Conservation (phyloP, 1,140 invertebrate genomes). For the Rhizoglyphus robini region DNA sequence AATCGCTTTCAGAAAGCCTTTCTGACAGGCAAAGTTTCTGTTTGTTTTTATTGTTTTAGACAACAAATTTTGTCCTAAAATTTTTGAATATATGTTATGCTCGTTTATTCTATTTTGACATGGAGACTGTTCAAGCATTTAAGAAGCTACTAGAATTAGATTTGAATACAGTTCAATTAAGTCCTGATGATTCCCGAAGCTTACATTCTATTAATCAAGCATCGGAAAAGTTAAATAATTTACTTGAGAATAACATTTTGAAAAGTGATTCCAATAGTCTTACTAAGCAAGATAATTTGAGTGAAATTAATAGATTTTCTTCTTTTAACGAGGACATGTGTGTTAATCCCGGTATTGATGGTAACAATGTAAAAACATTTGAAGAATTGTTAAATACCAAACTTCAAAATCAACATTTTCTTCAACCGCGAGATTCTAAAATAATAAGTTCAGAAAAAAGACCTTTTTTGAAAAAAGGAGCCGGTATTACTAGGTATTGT, state of each 20-base stretch:
- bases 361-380: not conserved
- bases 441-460: not conserved
- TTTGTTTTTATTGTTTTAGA: too few relatives aligned
- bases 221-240: not conserved
- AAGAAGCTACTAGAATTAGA: not conserved
- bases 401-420: not conserved
- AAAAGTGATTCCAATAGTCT: not conserved
- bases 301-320: too few relatives aligned
- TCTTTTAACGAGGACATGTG: too few relatives aligned
- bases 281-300: too few relatives aligned
- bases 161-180: not conserved
- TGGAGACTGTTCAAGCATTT: not conserved
- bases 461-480: constrained; percentile 5
- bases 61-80: too few relatives aligned
- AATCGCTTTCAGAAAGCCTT: too few relatives aligned
- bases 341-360: not conserved
- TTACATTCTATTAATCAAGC: not conserved
- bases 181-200: not conserved
- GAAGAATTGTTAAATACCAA: not conserved
- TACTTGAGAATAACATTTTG: not conserved
- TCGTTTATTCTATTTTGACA: not conserved
- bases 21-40: too few relatives aligned
- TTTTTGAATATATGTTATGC: too few relatives aligned
- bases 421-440: not conserved
- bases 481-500: too few relatives aligned